Base-by-base conservation (phyloP, 2,113 vertebrate genomes). In the Cochlearius cochlearius region DNA sequence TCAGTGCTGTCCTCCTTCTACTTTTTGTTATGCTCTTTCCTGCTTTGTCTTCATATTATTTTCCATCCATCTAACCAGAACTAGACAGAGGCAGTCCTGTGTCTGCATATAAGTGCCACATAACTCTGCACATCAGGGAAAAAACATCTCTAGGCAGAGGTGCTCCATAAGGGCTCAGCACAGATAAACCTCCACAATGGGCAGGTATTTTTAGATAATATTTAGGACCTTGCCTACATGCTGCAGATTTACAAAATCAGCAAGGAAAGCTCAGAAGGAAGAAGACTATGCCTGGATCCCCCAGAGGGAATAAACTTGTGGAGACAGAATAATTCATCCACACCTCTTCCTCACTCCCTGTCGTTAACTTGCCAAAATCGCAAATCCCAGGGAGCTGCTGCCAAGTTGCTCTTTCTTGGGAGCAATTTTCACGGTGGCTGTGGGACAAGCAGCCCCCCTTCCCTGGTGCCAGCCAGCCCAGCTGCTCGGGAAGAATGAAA, bases 341-440 rank as follows among this genome's bases (percentile, higher is more conserved):
- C 80, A 72, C 43, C 62, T 55, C 76, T 82, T 94, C 39, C 77
- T 43, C 17, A 9, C 34, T 91, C 66, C 62, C 77, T 19, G 36
- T 20, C 5, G 2, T 4, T 75, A 92, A 47, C 77, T 62, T 92
- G 73, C 77, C 95, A 88, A 92, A 97, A 66, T 22, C 16, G 5
- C 94, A 92, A 60, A 86, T 83, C 59, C 86, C 71, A 78, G 85
- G 39, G 39, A 88, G 36, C 62, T 86, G 62, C 78, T 63, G 82
- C 92, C 94, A 82, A 86, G 53, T 36, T 94, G 56, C 60, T 93
- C 81, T 55, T 87, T 71, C 94, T 62, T 87, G 47, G 81, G 92
- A 87, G 12, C 4, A 12, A 13, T 73, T 91, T 49, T 36, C 22
- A 8, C 2, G 29, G 90, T 71, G 72, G 50, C 73, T 71, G 69